Evolutionary conservation across 1,140 invertebrate genomes (phyloP), one percentile per base, ranked within the genome.

Genomic region (Pseudomyrmex cubaensis): DNA sequence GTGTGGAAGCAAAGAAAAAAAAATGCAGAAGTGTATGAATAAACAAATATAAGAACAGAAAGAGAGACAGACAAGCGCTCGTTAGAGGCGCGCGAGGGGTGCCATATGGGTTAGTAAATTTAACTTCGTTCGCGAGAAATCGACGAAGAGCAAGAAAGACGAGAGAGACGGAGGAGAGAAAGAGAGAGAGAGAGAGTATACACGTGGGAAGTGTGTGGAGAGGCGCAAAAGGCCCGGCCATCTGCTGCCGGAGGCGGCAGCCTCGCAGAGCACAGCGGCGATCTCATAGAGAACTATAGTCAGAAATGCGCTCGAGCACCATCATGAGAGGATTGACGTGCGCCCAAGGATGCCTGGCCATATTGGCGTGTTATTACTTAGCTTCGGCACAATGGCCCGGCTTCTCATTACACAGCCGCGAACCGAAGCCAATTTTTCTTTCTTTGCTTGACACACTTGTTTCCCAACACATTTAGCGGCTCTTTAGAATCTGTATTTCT

Each of bases 81-180:
- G 52, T 56, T 20, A 35, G 50, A 48, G 76, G 73, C 70, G 72
- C 48, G 82, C 48, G 82, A 82, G 85, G 85, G 82, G 70, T 83
- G 83, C 91, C 91, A 91, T 91, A 91, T 91, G 90, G 90, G 89
- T 90, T 90, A 86, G 90, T 90, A 90, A 90, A 91, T 90, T 91
- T 90, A 91, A 91, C 89, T 91, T 70, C 44, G 86, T 66, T 75
- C 72, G 62, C 62, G 48, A 83, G 85, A 88, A 77, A 86, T 73
- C 22, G 48, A 48, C 61, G 69, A 72, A 72, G 61, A 85, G 57
- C 44, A 64, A 46, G 72, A 70, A 15, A 63, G 83, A 75, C 59
- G 52, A n/a, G 5, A 9, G 44, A 59, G 54, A 62, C 12, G 44
- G 10, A 50, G 52, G 12, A 52, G 46, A 80, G 57, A 57, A 54